These are phyloP conservation scores for Drosophila hawaiiensis DNA, from an alignment of 2,888 invertebrate genomes.

Conservation along the genomic window DNA sequence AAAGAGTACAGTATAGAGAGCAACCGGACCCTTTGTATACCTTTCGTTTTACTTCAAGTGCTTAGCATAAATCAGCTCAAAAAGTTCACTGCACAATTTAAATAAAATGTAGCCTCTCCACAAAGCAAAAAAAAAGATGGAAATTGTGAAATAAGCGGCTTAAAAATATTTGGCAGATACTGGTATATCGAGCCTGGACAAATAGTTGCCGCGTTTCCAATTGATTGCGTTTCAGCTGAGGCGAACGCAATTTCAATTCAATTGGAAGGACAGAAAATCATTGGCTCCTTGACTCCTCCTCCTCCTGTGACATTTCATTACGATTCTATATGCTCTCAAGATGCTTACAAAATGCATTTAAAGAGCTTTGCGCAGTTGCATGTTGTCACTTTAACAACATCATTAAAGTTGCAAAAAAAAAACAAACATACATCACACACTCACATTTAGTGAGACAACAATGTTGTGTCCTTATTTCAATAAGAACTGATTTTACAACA, in stretches of 20 bases:
- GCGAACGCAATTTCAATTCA: constrained; percentile 64
- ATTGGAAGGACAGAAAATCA: constrained; percentile 34
- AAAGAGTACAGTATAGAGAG: not conserved
- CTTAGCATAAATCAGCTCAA: constrained; percentile 59
- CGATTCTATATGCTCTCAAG: constrained; percentile 6
- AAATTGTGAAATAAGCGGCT: constrained; percentile 35
- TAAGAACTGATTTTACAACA: constrained; percentile 39
- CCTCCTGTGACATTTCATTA: constrained; percentile 22
- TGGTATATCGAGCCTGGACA: constrained; percentile 30
- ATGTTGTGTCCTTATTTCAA: constrained; percentile 48
- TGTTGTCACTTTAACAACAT: constrained; percentile 41
- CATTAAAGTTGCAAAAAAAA: constrained; percentile 61
- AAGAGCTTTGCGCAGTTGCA: constrained; percentile 11
- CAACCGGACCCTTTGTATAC: not conserved
- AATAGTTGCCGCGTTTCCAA: constrained; percentile 57
- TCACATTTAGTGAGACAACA: constrained; percentile 7
- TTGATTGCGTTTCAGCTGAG: constrained; percentile 45
- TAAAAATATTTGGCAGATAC: constrained; percentile 29
- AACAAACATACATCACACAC: not conserved
- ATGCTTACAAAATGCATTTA: constrained; percentile 23
- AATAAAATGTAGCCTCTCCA: constrained; percentile 8
- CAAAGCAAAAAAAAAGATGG: not conserved
- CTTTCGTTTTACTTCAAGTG: constrained; percentile 35
- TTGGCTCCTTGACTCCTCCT: not conserved
- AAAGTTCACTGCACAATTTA: constrained; percentile 52